Base-by-base conservation (phyloP, 2,888 invertebrate genomes). In the Auanema sp. region DNA sequence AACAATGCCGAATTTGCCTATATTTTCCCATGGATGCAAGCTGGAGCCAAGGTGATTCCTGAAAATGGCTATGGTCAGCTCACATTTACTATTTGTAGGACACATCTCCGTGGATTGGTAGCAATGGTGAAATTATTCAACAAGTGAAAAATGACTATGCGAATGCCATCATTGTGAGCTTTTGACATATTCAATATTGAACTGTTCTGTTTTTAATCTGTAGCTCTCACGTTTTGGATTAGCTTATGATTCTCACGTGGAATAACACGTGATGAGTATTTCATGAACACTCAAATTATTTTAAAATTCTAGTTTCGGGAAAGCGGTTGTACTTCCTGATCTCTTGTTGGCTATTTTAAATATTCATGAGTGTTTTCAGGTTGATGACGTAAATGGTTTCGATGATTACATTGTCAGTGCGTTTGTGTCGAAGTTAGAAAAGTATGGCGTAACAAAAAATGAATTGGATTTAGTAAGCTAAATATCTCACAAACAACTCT, bases 301-400 rank as follows among this genome's bases (percentile, higher is more conserved):
- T 33, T 8, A 8, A n/a, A 3, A 33, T 33, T 33, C 33, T 8
- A 33, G 33, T 33, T 33, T 33, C 8, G 8, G 8, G 33, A 8
- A 3, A 33, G 33, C 33, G 33, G 33, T 33, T 33, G 33, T 33
- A 33, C 33, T 33, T 5, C 8, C 8, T 8, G 4, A 52, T 10
- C 16, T 21, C 23, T 14, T 55, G 5, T 1, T n/a, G 10, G 33
- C 4, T 33, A 12, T 6, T 41, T 55, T 40, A 10, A 40, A 41
- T 55, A n/a, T 24, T 33, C n/a, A 10, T n/a, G 42, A 44, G 43
- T 14, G 12, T 21, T 47, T 71, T 59, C 52, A 68, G 65, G 71
- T 81, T n/a, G 81, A 81, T 65, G 81, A 81, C 58, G 79, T 80
- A 21, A 81, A 81, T 60, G 81, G 81, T 8, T 81, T 81, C 66